Conservation (phyloP, 2,797 vertebrate genomes). For the Microctenopoma steveboyesi region DNA sequence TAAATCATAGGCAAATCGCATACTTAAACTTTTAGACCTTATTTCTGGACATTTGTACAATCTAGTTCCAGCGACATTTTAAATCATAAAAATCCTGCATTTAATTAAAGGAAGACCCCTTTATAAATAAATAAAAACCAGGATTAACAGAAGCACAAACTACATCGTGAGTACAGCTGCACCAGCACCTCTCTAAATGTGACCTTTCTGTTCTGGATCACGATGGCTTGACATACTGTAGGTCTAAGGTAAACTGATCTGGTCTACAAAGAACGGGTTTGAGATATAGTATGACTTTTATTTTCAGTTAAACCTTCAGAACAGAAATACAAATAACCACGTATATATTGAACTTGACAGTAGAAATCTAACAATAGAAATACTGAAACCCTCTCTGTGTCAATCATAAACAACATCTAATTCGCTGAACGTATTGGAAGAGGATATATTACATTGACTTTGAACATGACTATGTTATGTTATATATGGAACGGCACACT, state of each 20-base stretch:
- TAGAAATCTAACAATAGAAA: constrained; percentile 78
- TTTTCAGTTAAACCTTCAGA: constrained; percentile 64
- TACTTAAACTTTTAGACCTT: no score
- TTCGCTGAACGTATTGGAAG: constrained; percentile 42
- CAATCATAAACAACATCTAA: constrained; percentile 64
- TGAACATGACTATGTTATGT: constrained; percentile 46
- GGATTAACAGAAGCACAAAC: not conserved
- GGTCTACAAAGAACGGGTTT: constrained; percentile 39
- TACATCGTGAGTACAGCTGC: not conserved
- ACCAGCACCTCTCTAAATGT: no score
- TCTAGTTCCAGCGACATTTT: not conserved
- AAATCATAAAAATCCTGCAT: no score
- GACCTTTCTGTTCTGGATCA: not conserved
- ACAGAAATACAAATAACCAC: constrained; percentile 78
- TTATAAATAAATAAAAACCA: no score
- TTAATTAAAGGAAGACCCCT: no score
- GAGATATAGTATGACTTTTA: constrained; percentile 63
- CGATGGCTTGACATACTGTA: not conserved
- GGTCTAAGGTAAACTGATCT: constrained; percentile 1
- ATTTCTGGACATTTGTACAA: no score
- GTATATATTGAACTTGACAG: constrained; percentile 61
- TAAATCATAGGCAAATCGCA: no score
- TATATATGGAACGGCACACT: constrained; percentile 58
- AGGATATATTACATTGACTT: constrained; percentile 50
- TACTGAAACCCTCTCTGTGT: constrained; percentile 49